Percentiles rank a stretch among this genome's conserved stretches.
Evolutionary conservation across 1,140 invertebrate species (phyloP).

Genomic region (Monomorium pharaonis): DNA sequence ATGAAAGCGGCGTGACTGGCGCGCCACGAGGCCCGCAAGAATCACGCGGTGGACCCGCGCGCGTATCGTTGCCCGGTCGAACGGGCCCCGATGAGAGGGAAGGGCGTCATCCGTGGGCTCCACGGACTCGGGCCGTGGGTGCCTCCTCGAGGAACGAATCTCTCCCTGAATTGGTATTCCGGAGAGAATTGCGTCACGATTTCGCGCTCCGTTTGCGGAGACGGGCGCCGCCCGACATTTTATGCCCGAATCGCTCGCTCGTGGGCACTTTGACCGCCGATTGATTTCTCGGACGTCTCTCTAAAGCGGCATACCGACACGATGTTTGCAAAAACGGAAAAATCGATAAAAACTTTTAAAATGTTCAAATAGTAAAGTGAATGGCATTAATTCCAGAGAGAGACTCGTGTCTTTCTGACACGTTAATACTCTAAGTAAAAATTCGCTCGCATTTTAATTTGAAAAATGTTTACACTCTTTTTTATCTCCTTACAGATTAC

Average conservation of each 20-base stretch:
- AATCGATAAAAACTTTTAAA: background rate
- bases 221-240: conserved; percentile 68
- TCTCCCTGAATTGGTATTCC: conserved; percentile 4
- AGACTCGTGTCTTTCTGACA: too few species aligned
- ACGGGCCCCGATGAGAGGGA: background rate
- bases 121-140: background rate
- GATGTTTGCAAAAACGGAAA: background rate
- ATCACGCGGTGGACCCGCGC: conserved; percentile 59
- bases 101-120: background rate
- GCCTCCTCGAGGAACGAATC: background rate
- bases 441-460: too few species aligned
- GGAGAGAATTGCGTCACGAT: conserved; percentile 12
- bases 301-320: background rate
- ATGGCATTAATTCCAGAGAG: too few species aligned
- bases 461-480: too few species aligned
- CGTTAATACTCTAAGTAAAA: too few species aligned
- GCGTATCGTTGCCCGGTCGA: conserved; percentile 35
- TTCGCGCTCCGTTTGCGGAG: conserved; percentile 18
- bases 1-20: conserved; percentile 84
- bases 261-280: background rate
- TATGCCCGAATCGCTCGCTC: conserved; percentile 63
- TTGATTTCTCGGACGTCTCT: conserved; percentile 37
- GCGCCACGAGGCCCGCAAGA: conserved; percentile 50
- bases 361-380: background rate
- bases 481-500: too few species aligned